Evolutionary conservation across 2,113 vertebrate genomes (phyloP), one percentile per base, ranked within the genome.

Genomic region (Clupea harengus): DNA sequence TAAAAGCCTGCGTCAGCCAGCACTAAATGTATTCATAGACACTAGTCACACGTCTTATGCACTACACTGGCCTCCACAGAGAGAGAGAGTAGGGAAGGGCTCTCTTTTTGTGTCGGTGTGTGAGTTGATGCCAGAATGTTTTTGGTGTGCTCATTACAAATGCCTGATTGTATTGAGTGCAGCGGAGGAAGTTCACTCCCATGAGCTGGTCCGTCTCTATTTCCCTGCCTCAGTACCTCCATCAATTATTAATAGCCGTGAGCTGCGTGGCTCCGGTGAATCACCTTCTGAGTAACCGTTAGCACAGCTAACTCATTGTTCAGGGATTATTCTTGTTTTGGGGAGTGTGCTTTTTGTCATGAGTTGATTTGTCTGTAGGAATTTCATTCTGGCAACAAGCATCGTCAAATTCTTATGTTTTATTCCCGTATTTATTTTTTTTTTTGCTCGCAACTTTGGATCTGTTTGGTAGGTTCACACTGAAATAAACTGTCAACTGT

Each of bases 1-100:
- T 92, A 89, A 92, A 91, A 92, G 89, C 91, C 81, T 88, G 85
- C 52, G 52, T 83, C 3, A 88, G 83, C 88, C 84, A 52, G 82
- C 64, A 49, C 88, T 84, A 78, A 83, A 50, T 83, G 87, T 88
- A 88, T 91, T 88, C 88, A 86, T 84, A 88, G 88, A 75, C 47
- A 67, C 78, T 44, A n/a, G 28, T 57, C 44, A 46, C 60, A 47
- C 45, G 82, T 54, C 47, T 20, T 82, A 22, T 75, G n/a, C 83
- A 84, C 84, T 80, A 81, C 82, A 81, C 86, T 28, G 10, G 2
- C 28, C 9, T 5, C 5, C 10, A 78, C 22, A 64, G 60, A 64
- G 60, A 64, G 22, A 64, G 60, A 60, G 28, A 17, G 11, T 0
- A 87, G 83, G 81, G 50, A 87, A 25, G 11, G 11, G 52, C 85